Percentiles rank a stretch among this genome's conserved stretches.
Evolutionary conservation across 2,797 vertebrate species (phyloP).

Genomic region (Mus spretus): DNA sequence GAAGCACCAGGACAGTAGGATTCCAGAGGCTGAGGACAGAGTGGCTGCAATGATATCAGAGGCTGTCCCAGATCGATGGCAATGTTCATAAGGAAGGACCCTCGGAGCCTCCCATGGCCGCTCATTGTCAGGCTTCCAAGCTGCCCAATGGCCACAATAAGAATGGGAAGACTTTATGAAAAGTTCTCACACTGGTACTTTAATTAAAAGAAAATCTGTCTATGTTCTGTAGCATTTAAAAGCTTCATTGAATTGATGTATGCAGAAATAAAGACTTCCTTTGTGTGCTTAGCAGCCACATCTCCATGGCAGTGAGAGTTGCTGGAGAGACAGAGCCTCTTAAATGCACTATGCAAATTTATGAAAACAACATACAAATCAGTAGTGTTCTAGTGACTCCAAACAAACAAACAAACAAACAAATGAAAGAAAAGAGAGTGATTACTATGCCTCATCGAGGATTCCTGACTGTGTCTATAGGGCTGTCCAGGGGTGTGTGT

Average conservation of each 20-base stretch:
- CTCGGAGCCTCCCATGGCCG: neutral
- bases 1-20: neutral
- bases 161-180: slow-evolving; percentile 58
- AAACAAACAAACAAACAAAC: slow-evolving; percentile 78
- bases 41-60: neutral
- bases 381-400: slow-evolving; percentile 60
- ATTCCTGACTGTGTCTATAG: slow-evolving; percentile 6
- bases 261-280: slow-evolving; percentile 72
- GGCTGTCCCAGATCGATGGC: slow-evolving; percentile 4
- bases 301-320: slow-evolving; percentile 62
- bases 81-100: neutral
- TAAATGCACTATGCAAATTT: slow-evolving; percentile 77
- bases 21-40: slow-evolving; percentile 24
- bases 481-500: neutral
- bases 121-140: slow-evolving; percentile 16
- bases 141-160: slow-evolving; percentile 17
- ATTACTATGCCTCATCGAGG: slow-evolving; percentile 8
- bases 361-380: slow-evolving; percentile 79
- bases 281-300: slow-evolving; percentile 67
- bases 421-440: slow-evolving; percentile 36
- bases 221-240: slow-evolving; percentile 68
- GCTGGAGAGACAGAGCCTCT: slow-evolving; percentile 36
- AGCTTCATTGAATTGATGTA: slow-evolving; percentile 66
- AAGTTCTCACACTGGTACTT: slow-evolving; percentile 65
- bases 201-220: slow-evolving; percentile 80